Percentiles rank a stretch among this genome's conserved stretches.
Conservation (phyloP, 1,140 invertebrate species). For the Nymphalis io region DNA sequence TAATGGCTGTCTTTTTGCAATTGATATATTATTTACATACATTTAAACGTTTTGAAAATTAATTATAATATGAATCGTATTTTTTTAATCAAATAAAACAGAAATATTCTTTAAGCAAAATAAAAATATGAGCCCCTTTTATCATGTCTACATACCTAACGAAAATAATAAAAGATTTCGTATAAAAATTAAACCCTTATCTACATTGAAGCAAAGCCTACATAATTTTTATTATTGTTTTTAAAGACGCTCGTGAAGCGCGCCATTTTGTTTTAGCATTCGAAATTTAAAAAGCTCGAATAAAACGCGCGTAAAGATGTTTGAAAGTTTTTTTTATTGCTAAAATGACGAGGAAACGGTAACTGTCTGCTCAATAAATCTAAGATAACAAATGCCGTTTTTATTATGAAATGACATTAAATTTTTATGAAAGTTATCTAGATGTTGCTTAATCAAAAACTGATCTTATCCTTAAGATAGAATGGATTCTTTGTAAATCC, state of each 20-base stretch:
- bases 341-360: conserved; percentile 45
- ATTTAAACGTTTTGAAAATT: too few relatives aligned
- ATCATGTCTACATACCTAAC: conserved; percentile 4
- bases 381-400: conserved; percentile 44
- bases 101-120: neutral
- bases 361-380: conserved; percentile 45
- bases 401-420: conserved; percentile 45
- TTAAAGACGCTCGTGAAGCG: conserved; percentile 49
- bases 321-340: conserved; percentile 57
- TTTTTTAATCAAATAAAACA: too few relatives aligned
- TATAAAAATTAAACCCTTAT: conserved; percentile 70
- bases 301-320: conserved; percentile 61
- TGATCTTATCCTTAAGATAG: neutral
- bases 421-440: conserved; percentile 29
- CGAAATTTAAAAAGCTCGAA: conserved; percentile 64
- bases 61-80: too few relatives aligned
- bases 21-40: too few relatives aligned
- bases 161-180: conserved; percentile 60
- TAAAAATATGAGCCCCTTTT: too few relatives aligned
- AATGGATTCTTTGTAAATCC: neutral
- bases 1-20: too few relatives aligned
- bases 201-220: conserved; percentile 51
- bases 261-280: conserved; percentile 66
- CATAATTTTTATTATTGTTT: conserved; percentile 71
- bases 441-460: conserved; percentile 5